phyloP scores from a whole-genome alignment of 37 sponge, comb jelly and placozoan species.

The Theonella swinhoei region DNA sequence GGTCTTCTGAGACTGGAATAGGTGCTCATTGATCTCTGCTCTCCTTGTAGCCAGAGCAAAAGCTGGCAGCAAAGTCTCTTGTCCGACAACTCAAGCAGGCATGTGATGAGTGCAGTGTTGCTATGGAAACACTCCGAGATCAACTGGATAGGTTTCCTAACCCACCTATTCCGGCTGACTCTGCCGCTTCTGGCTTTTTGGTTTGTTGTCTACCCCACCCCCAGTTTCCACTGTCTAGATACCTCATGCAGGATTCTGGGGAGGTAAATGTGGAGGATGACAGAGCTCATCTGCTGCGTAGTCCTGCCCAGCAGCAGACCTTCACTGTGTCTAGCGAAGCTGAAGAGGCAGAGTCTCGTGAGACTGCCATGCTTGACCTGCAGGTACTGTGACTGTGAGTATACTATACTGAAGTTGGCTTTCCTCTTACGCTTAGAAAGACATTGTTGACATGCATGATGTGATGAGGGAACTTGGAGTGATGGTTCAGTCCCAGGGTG shows the following conservation, averaged over 20 bases:
- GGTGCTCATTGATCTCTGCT: not conserved
- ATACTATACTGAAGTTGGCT: not conserved
- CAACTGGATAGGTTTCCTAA: not conserved
- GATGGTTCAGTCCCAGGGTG: not conserved
- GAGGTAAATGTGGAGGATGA: constrained; percentile 4
- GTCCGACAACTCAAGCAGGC: not conserved
- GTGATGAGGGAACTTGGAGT: not conserved
- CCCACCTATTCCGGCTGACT: not conserved
- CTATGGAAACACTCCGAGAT: not conserved
- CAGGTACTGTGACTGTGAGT: not conserved
- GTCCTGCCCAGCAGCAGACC: not conserved
- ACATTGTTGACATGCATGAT: constrained; percentile 12
- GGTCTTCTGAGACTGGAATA: not conserved
- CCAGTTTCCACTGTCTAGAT: not conserved
- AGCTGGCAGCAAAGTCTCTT: not conserved
- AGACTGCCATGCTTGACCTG: not conserved
- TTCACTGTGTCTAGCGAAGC: not conserved
- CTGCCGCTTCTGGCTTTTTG: not conserved
- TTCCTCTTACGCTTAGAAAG: not conserved
- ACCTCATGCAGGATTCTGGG: not conserved
- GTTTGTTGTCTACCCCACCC: not conserved
- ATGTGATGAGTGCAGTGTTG: not conserved
- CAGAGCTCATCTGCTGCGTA: not conserved
- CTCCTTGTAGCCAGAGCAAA: not conserved
- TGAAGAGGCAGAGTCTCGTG: not conserved